Conservation (phyloP, 2,113 vertebrate species). For the Nycticebus coucang region DNA sequence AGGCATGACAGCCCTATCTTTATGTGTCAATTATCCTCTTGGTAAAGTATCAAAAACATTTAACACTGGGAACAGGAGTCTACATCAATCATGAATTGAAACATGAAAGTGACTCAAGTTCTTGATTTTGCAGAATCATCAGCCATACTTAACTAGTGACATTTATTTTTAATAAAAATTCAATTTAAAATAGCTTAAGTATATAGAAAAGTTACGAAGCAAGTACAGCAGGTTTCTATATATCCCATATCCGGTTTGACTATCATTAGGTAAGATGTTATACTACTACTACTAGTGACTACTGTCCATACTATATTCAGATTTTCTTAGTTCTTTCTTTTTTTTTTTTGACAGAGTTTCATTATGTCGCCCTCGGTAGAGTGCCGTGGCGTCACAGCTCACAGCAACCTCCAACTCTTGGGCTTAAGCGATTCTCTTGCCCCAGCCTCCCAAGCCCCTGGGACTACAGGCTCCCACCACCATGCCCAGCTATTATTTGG, state of each 20-base stretch:
- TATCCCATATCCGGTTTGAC: not conserved
- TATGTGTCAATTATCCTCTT: not conserved
- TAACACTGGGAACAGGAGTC: not conserved
- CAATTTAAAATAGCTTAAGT: slow-evolving; percentile 21
- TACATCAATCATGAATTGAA: not conserved
- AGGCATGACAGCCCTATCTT: not conserved
- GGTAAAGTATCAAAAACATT: not conserved
- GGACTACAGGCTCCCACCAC: too few relatives aligned
- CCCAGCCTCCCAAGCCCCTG: too few relatives aligned
- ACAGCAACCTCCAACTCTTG: too few relatives aligned
- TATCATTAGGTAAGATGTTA: not conserved
- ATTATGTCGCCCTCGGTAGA: too few relatives aligned
- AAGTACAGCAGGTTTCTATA: not conserved
- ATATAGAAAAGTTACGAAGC: not conserved
- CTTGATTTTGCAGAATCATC: not conserved
- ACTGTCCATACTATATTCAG: not conserved
- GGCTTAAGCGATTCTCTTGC: too few relatives aligned
- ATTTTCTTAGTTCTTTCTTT: not conserved
- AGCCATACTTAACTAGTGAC: not conserved
- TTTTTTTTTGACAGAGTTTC: not conserved
- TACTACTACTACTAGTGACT: not conserved
- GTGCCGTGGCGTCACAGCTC: too few relatives aligned
- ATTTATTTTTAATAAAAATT: not conserved
- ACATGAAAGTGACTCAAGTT: not conserved
- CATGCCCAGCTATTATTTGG: too few relatives aligned